phyloP scores from a whole-genome alignment of 2,113 vertebrate species.

The Dolichallabes microphthalmus region DNA sequence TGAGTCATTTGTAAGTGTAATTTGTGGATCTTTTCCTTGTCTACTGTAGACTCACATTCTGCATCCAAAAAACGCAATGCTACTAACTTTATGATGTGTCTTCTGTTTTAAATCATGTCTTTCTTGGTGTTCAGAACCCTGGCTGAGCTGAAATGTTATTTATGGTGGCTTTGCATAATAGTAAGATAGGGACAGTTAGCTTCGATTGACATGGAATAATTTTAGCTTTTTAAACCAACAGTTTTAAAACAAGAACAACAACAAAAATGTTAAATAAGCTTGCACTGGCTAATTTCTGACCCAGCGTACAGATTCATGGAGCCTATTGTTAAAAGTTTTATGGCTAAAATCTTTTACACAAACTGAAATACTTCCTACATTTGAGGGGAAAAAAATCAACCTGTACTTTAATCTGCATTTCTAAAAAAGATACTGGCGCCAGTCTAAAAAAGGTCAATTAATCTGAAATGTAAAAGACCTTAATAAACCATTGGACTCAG shows the following conservation, averaged over 20 bases:
- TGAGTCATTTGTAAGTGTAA: slow-evolving; percentile 35
- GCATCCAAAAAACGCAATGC: slow-evolving; percentile 31
- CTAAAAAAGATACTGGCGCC: background rate
- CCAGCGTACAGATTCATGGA: background rate
- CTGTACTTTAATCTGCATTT: background rate
- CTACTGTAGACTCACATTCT: slow-evolving; percentile 23
- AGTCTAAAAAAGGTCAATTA: background rate
- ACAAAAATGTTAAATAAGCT: background rate
- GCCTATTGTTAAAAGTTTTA: background rate
- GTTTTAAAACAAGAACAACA: background rate
- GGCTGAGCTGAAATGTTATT: slow-evolving; percentile 6
- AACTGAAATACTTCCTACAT: background rate
- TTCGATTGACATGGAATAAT: background rate
- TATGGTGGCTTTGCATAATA: background rate
- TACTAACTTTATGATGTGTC: background rate
- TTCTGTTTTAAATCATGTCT: slow-evolving; percentile 3
- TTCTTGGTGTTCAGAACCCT: slow-evolving; percentile 4
- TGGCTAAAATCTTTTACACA: background rate
- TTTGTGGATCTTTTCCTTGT: slow-evolving; percentile 44
- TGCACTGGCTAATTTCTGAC: background rate
- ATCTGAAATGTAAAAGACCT: background rate
- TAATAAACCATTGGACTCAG: background rate
- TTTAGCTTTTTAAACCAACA: background rate
- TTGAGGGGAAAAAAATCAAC: background rate
- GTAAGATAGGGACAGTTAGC: background rate